phyloP scores from a whole-genome alignment of 2,113 vertebrate species.

The Conger conger region DNA sequence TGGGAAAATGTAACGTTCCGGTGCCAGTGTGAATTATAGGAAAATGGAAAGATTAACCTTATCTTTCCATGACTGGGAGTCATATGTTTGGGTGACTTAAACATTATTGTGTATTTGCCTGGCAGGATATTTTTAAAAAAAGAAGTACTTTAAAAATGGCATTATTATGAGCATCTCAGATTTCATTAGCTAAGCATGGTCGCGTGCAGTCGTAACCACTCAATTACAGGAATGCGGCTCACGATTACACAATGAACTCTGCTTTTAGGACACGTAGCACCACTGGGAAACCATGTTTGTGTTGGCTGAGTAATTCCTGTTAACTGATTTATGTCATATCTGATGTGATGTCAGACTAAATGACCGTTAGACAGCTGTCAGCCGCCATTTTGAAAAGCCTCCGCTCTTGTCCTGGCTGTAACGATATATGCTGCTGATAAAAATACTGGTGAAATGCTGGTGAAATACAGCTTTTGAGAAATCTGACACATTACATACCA shows the following conservation, averaged over 20 bases:
- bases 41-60: not conserved
- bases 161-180: not conserved
- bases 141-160: not conserved
- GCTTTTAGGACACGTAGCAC: not conserved
- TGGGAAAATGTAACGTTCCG: slow-evolving; percentile 1
- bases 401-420: not conserved
- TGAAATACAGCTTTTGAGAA: not conserved
- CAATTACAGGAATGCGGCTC: not conserved
- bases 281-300: not conserved
- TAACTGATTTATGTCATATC: not conserved
- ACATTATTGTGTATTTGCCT: not conserved
- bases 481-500: not conserved
- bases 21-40: slow-evolving; percentile 16
- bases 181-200: not conserved
- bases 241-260: not conserved
- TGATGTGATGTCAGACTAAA: not conserved
- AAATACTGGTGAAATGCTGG: not conserved
- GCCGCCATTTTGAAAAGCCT: not conserved
- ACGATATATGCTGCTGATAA: not conserved
- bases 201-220: not conserved
- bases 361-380: not conserved
- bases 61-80: slow-evolving; percentile 1
- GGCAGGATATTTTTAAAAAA: not conserved
- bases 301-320: not conserved
- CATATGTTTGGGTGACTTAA: not conserved